Evolutionary conservation across 2,113 vertebrate species (phyloP), one percentile per base, ranked within the genome.

Genomic region (Bujurquina vittata): DNA sequence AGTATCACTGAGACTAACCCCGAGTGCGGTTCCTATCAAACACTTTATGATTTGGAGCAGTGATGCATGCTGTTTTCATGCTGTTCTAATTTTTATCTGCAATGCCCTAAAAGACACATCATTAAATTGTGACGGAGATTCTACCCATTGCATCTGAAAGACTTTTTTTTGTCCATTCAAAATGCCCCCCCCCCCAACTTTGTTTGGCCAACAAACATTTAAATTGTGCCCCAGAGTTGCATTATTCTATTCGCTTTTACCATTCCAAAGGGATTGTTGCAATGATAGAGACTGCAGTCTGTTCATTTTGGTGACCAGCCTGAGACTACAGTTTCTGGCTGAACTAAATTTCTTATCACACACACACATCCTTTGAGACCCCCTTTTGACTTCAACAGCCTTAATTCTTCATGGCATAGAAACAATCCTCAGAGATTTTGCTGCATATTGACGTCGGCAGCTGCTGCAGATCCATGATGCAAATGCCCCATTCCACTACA

Each of bases 31-130:
- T 75, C 23, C 40, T 72, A 7, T 57, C 15, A 87, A 87, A 56
- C 58, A 72, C 61, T 75, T 63, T 40, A 20, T 81, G 69, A 76
- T 77, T 54, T 77, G 56, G 29, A 83, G 57, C 67, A 72, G 57
- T 18, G 57, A 75, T 79, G 76, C 67, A 40, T 59, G 46, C 43
- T 22, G 75, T 79, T 79, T 88, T 89, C 73, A 77, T 76, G 49
- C 40, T n/a, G 0, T 79, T 60, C 11, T 17, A 57, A 52, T 86
- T 31, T 72, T 63, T 86, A 26, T 52, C 22, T 65, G 6, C 0
- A 3, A 40, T 15, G 3, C 56, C 29, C 33, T 54, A 56, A 88
- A 54, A 84, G 65, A 74, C 33, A 40, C 33, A 56, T 52, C 63
- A 62, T 62, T 75, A 3, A 81, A 76, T 56, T 73, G 15, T 73